A percentile compares a stretch with the other conserved stretches of the same genome.
Conservation (phyloP, 2,113 vertebrate genomes). For the Prietella phreatophila region DNA sequence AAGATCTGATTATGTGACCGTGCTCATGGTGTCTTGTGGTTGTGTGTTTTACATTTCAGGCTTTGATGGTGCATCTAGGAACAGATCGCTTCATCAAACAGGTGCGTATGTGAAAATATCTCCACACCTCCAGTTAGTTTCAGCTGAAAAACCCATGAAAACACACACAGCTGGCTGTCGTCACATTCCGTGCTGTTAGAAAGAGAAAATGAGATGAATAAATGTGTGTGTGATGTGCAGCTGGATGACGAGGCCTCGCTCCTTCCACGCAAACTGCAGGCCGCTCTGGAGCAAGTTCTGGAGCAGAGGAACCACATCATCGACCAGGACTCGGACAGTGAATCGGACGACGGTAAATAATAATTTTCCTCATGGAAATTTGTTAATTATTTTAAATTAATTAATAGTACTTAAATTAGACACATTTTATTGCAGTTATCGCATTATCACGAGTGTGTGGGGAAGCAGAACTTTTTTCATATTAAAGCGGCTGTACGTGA, state of each 20-base stretch:
- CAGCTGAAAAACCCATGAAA: too few relatives aligned
- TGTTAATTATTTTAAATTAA: not conserved
- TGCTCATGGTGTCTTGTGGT: not conserved
- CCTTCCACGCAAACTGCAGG: slow-evolving; percentile 94
- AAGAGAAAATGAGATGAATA: not conserved
- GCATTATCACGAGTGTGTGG: not conserved
- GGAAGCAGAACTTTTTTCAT: not conserved
- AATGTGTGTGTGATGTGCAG: slow-evolving; percentile 65
- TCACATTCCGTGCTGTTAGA: not conserved
- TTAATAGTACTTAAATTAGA: not conserved
- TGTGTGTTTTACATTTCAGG: slow-evolving; percentile 68
- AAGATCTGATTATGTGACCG: not conserved
- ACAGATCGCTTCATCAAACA: slow-evolving; percentile 96
- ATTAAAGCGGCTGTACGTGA: not conserved
- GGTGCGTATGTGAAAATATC: slow-evolving; percentile 70
- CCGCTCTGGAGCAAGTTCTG: slow-evolving; percentile 94
- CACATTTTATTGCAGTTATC: not conserved
- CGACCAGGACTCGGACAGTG: slow-evolving; percentile 96
- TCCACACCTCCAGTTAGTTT: not conserved
- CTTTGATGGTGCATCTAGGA: slow-evolving; percentile 95
- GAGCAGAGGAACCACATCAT: slow-evolving; percentile 95
- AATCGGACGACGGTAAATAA: slow-evolving; percentile 96
- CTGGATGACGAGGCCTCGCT: slow-evolving; percentile 98
- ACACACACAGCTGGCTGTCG: not conserved
- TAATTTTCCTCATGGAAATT: not conserved